Evolutionary conservation across 2,888 invertebrate genomes (phyloP).

Genomic region (Muschampia staudingeri): DNA sequence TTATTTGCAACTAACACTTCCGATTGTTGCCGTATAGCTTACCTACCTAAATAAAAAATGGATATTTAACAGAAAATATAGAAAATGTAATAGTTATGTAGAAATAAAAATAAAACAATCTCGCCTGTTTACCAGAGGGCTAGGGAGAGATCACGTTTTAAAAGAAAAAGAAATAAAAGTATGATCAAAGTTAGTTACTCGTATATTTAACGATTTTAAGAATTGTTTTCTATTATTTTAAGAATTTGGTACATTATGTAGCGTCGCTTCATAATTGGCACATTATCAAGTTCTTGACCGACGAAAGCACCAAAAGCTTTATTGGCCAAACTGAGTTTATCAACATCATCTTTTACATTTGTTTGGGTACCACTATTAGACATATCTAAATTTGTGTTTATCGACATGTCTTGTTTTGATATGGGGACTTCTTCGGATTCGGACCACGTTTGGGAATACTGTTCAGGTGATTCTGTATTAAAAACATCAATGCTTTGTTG

Average conservation of each 20-base stretch:
- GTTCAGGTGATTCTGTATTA: too few relatives aligned
- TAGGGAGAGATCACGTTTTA: slow-evolving; percentile 14
- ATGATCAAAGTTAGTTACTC: slow-evolving; percentile 9
- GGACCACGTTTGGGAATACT: too few relatives aligned
- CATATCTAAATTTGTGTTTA: too few relatives aligned
- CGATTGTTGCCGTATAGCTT: slow-evolving; percentile 14
- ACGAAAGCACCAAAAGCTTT: slow-evolving; percentile 1
- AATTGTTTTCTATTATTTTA: slow-evolving; percentile 14
- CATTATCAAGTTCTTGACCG: slow-evolving; percentile 6
- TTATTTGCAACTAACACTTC: slow-evolving; percentile 10
- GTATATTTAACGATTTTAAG: slow-evolving; percentile 14
- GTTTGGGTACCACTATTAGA: too few relatives aligned
- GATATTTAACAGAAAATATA: slow-evolving; percentile 14
- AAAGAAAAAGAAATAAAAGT: slow-evolving; percentile 12
- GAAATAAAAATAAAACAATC: slow-evolving; percentile 14
- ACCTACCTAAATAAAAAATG: slow-evolving; percentile 14
- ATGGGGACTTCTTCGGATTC: too few relatives aligned
- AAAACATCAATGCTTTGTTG: too few relatives aligned
- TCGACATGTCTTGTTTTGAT: too few relatives aligned
- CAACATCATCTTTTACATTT: not conserved
- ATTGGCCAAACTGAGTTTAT: slow-evolving; percentile 1
- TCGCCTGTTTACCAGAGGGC: slow-evolving; percentile 14
- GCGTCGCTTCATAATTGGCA: slow-evolving; percentile 9
- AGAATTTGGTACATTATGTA: slow-evolving; percentile 12
- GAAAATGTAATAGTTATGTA: slow-evolving; percentile 14